Conservation (phyloP, 2,888 invertebrate genomes). For the Psylliodes chrysocephalus region DNA sequence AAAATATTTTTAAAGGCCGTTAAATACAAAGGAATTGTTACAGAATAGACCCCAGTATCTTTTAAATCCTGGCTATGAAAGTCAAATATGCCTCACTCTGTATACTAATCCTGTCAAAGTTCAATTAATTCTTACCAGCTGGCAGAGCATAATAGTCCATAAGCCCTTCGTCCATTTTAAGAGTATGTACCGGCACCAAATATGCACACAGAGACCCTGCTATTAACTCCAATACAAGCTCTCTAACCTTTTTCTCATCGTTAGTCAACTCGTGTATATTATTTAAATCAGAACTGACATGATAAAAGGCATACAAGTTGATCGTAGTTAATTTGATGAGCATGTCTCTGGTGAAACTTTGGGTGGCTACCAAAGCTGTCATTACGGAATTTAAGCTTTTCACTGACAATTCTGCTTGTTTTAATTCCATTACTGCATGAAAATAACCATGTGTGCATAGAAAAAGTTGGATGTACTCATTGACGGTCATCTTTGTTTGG, state of each 20-base stretch:
- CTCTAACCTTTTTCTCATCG: slow-evolving; percentile 70
- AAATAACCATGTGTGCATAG: slow-evolving; percentile 72
- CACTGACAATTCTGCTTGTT: slow-evolving; percentile 71
- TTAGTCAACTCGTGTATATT: slow-evolving; percentile 64
- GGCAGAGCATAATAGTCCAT: slow-evolving; percentile 77
- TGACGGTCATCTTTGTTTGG: slow-evolving; percentile 70
- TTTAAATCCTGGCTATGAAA: too few species aligned
- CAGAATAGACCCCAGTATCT: too few species aligned
- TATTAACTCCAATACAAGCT: slow-evolving; percentile 71
- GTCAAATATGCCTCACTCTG: too few species aligned
- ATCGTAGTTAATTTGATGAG: slow-evolving; percentile 82
- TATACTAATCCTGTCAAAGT: too few species aligned
- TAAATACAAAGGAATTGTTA: too few species aligned
- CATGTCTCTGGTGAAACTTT: slow-evolving; percentile 79
- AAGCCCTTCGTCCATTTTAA: slow-evolving; percentile 71
- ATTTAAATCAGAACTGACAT: slow-evolving; percentile 65
- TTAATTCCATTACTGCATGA: slow-evolving; percentile 67
- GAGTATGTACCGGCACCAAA: slow-evolving; percentile 75
- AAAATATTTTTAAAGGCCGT: too few species aligned
- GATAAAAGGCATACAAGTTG: slow-evolving; percentile 77
- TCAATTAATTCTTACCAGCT: slow-evolving; percentile 65
- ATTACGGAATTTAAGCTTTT: slow-evolving; percentile 76
- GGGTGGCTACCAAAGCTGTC: slow-evolving; percentile 80
- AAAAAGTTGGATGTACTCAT: slow-evolving; percentile 70
- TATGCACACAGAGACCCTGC: slow-evolving; percentile 75